Conservation (phyloP, 2,888 invertebrate species). For the Drosophila parthenogenetica region DNA sequence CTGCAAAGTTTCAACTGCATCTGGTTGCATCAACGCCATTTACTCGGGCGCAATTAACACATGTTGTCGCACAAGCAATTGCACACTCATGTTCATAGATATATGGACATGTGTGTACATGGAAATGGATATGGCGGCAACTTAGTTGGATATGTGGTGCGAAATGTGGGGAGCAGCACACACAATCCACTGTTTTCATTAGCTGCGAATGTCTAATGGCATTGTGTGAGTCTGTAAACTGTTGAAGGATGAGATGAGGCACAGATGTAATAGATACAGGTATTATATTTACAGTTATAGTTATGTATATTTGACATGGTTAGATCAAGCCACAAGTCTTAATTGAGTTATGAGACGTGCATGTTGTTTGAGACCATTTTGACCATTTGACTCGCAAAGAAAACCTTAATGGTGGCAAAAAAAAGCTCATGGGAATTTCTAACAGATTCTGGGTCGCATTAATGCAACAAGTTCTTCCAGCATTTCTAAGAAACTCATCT, state of each 20-base stretch:
- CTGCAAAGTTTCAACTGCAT: conserved; percentile 45
- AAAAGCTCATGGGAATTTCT: conserved; percentile 61
- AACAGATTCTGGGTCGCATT: conserved; percentile 62
- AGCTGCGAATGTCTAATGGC: conserved; percentile 55
- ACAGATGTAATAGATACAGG: conserved; percentile 20
- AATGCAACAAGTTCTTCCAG: conserved; percentile 32
- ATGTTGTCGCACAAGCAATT: conserved; percentile 80
- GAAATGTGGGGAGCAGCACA: conserved; percentile 36
- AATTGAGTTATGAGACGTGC: conserved; percentile 56
- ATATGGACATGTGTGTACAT: conserved; percentile 54
- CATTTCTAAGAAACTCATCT: conserved; percentile 40
- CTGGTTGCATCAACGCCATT: conserved; percentile 72
- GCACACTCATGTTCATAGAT: conserved; percentile 62
- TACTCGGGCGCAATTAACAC: conserved; percentile 71
- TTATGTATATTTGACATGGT: conserved; percentile 41
- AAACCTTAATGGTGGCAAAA: conserved; percentile 32
- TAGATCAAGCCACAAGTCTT: conserved; percentile 16
- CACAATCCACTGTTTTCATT: conserved; percentile 62
- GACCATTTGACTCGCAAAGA: conserved; percentile 48
- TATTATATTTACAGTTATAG: conserved; percentile 44
- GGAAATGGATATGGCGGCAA: conserved; percentile 57
- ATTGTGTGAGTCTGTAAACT: conserved; percentile 48
- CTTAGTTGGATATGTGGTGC: conserved; percentile 63
- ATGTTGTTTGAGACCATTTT: conserved; percentile 20
- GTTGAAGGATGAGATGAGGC: conserved; percentile 13